Evolutionary conservation across 53 echinoderm and acorn worm genomes (phyloP), one percentile per base, ranked within the genome.

Genomic region (Paracentrotus lividus): DNA sequence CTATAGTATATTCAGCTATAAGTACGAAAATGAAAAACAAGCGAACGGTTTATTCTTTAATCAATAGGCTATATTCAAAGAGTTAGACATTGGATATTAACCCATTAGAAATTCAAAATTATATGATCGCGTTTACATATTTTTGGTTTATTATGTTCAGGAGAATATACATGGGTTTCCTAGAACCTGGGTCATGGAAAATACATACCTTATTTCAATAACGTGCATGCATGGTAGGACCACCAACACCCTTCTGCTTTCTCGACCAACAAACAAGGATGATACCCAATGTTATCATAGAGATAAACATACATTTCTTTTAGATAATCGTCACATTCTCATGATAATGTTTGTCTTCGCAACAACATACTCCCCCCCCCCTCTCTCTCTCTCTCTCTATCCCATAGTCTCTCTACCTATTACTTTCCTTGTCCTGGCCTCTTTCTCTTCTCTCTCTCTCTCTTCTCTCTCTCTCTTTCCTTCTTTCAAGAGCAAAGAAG

Each of bases 231-330:
- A 49, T n/a, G 14, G 26, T 26, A 47, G 51, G 85, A 85, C 85
- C 85, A 85, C 85, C 85, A 85, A 26, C 85, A 29, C 31, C 51
- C 14, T 15, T 49, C 1, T 85, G 85, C 85, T 85, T 49, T 85
- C 85, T 85, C 47, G 47, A 51, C 85, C 27, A 85, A 85, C 49
- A 85, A 85, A 85, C 85, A 85, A 15, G 1, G 85, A 13, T 9
- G 47, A 85, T 51, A 49, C 49, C 49, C 85, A 49, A 8, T 49
- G 85, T 85, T 85, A 38, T 85, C 26, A n/a, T 51, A 27, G 14
- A 27, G 85, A 85, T 85, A 49, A 85, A 85, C 85, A 85, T 51
- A 51, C 40, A 72, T 72, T 72, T 72, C 67, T 40, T 72, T 40
- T 40, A 2, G 40, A 40, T 72, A 72, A 21, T 32, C 36, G 40